Evolutionary conservation across 2,113 vertebrate genomes (phyloP).

Genomic region (Sarotherodon lohbergeri): DNA sequence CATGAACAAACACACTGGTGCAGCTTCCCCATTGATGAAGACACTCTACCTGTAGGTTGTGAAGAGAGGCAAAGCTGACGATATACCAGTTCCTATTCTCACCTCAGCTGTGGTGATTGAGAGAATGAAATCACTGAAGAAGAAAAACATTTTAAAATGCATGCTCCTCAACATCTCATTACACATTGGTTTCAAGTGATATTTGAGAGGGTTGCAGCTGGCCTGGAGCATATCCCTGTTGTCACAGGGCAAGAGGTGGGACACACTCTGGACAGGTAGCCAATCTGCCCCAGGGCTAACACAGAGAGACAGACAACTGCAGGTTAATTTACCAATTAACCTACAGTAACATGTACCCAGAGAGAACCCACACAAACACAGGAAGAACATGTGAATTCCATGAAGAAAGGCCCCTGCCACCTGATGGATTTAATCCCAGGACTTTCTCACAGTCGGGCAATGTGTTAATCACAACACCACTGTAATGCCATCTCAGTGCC

Average conservation of each 20-base stretch:
- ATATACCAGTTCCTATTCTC: background rate
- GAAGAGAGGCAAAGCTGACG: background rate
- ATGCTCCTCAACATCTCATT: background rate
- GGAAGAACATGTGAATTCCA: background rate
- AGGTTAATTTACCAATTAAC: background rate
- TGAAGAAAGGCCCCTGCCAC: background rate
- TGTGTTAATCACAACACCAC: background rate
- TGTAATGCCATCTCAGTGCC: background rate
- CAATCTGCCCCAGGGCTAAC: background rate
- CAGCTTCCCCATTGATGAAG: background rate
- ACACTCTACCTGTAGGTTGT: background rate
- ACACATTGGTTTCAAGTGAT: background rate
- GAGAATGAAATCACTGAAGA: background rate
- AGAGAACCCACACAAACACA: background rate
- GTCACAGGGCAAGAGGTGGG: background rate
- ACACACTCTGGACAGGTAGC: background rate
- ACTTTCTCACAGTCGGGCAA: background rate
- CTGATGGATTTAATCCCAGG: background rate
- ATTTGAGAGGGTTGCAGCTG: background rate
- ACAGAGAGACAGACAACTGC: background rate
- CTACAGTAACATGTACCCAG: background rate
- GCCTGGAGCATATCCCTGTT: background rate
- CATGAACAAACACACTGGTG: background rate
- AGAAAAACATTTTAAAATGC: background rate
- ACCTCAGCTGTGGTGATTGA: background rate